phyloP scores from a whole-genome alignment of 2,888 invertebrate genomes.

The Tachina fera region DNA sequence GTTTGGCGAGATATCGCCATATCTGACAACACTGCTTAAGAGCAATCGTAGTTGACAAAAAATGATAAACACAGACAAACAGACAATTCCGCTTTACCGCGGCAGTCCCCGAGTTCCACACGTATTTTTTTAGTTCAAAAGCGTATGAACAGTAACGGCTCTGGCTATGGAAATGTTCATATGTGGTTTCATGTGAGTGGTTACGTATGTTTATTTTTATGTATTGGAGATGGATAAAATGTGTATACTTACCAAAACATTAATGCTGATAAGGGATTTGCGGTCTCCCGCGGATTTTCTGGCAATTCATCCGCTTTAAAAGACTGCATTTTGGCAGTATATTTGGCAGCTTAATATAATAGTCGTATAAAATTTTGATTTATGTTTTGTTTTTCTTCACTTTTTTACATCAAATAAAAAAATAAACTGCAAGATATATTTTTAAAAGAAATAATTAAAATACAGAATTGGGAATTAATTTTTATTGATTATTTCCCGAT shows the following conservation, averaged over 20 bases:
- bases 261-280: constrained; percentile 86
- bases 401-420: constrained; percentile 25
- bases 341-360: constrained; percentile 30
- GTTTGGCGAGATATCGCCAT: too few relatives aligned
- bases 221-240: not conserved
- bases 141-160: too few relatives aligned
- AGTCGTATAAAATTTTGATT: constrained; percentile 15
- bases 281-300: constrained; percentile 85
- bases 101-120: too few relatives aligned
- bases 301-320: constrained; percentile 82
- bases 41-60: too few relatives aligned
- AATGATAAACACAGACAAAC: too few relatives aligned
- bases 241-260: constrained; percentile 84
- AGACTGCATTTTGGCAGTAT: constrained; percentile 75
- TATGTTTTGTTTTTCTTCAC: not conserved
- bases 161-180: too few relatives aligned
- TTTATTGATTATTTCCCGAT: not conserved
- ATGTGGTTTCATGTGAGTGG: too few relatives aligned
- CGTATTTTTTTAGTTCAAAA: too few relatives aligned
- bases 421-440: constrained; percentile 17
- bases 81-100: too few relatives aligned
- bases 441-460: not conserved
- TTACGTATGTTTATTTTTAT: not conserved
- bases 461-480: not conserved
- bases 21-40: too few relatives aligned